phyloP scores from a whole-genome alignment of 2,113 vertebrate species.

The Elgaria multicarinata region DNA sequence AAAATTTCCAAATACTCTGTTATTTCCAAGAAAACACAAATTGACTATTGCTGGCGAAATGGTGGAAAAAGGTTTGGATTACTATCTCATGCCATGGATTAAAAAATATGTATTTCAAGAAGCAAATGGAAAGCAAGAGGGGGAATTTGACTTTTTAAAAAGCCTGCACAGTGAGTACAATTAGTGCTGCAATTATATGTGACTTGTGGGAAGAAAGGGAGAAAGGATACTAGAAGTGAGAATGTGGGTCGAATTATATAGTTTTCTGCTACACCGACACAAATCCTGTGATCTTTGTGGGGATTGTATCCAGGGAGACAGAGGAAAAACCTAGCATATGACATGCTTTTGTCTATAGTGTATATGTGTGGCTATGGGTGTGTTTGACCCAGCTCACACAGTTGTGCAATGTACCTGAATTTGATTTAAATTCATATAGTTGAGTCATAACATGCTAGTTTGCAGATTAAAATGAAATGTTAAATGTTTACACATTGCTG shows the following conservation, averaged over 20 bases:
- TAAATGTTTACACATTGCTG: conserved; percentile 9
- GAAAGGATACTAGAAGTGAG: background rate
- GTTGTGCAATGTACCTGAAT: background rate
- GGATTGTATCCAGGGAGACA: background rate
- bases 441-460: background rate
- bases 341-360: background rate
- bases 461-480: conserved; percentile 27
- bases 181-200: conserved; percentile 31
- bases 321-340: background rate
- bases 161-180: conserved; percentile 37
- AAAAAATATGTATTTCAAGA: conserved; percentile 57
- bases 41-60: conserved; percentile 30
- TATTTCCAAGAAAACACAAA: conserved; percentile 7
- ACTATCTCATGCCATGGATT: background rate
- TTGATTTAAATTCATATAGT: conserved; percentile 17
- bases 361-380: background rate
- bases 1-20: conserved; percentile 41
- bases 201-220: background rate
- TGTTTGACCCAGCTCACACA: background rate
- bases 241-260: background rate
- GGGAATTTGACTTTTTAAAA: conserved; percentile 38
- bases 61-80: conserved; percentile 59
- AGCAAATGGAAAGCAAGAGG: conserved; percentile 48
- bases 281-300: conserved; percentile 4
- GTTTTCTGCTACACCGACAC: background rate